phyloP scores from a whole-genome alignment of 2,797 vertebrate genomes.

The Sebastes steindachneri region DNA sequence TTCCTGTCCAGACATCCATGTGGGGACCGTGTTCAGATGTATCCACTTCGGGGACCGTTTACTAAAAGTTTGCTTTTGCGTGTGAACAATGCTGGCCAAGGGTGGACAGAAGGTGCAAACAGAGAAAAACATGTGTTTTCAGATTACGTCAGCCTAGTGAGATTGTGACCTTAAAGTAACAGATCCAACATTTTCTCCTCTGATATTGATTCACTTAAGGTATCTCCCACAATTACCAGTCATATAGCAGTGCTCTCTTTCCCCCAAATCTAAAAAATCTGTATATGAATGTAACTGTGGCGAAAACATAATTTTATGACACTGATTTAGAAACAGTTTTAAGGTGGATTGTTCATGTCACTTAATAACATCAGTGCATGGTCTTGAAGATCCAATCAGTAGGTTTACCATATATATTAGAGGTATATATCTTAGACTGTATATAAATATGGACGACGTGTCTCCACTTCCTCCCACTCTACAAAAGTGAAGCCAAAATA shows the following conservation, averaged over 20 bases:
- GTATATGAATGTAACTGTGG: neutral
- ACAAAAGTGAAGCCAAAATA: too few species aligned
- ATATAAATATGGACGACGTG: too few species aligned
- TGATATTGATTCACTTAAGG: too few species aligned
- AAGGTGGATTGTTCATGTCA: neutral
- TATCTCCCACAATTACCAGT: too few species aligned
- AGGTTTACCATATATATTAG: neutral
- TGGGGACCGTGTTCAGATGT: neutral
- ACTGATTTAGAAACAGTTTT: neutral
- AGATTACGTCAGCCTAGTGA: too few species aligned
- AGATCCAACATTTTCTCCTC: too few species aligned
- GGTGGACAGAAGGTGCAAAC: neutral
- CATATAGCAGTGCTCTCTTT: too few species aligned
- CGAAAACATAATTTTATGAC: neutral
- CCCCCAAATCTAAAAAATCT: neutral
- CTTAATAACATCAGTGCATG: neutral
- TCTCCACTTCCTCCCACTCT: too few species aligned
- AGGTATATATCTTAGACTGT: neutral
- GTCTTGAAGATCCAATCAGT: neutral
- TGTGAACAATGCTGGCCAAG: neutral
- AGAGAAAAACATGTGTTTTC: neutral
- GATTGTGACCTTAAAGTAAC: fast-evolving
- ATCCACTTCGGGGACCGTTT: neutral
- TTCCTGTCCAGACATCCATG: neutral
- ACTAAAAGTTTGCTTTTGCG: neutral